Base-by-base conservation (phyloP, 1,140 invertebrate species). In the Drosophila azteca region DNA sequence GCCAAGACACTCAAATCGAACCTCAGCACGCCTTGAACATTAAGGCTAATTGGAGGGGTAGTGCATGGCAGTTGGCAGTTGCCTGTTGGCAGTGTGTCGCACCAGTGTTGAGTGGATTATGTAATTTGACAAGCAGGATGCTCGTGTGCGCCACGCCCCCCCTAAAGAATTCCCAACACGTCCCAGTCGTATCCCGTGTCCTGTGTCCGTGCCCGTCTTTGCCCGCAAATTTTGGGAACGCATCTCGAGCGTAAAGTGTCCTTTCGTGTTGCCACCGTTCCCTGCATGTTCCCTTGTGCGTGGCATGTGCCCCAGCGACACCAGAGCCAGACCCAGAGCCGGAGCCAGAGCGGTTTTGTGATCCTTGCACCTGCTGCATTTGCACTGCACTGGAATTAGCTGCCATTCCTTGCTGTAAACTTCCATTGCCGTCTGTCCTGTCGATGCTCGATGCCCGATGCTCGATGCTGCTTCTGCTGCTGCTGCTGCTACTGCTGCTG, bases 201-300 rank as follows among this genome's bases (percentile, higher is more conserved):
- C 24, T 4, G 24, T 26, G 5, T 26, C 24, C 67, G 69, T 74
- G 65, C 58, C 43, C 67, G 66, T 79, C 75, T 79, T 79, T 66
- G 57, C 70, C 59, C 69, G 55, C 48, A 74, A 83, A 83, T 79
- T 79, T 66, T 39, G 35, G 35, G 24, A 77, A 77, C 78, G 68
- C 79, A 82, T 82, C 82, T 87, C 82, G 60, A 82, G 83, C 83
- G 83, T 71, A 82, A 87, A 87, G 82, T 87, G 82, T 87, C 79
- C 83, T 87, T 87, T 88, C 82, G 82, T 87, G 82, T 87, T 46
- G 59, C 17, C 24, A 49, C 48, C 29, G 57, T 59, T 57, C 46
- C 44, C 46, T 20, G 35, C n/a, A 60, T 45, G 50, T 51, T 64
- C 31, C 48, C 31, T 29, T 65, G 44, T 57, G 77, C 58, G 87